These are phyloP conservation scores for Drosophila paranaensis DNA, from an alignment of 2,888 invertebrate genomes.

Conservation along the genomic window DNA sequence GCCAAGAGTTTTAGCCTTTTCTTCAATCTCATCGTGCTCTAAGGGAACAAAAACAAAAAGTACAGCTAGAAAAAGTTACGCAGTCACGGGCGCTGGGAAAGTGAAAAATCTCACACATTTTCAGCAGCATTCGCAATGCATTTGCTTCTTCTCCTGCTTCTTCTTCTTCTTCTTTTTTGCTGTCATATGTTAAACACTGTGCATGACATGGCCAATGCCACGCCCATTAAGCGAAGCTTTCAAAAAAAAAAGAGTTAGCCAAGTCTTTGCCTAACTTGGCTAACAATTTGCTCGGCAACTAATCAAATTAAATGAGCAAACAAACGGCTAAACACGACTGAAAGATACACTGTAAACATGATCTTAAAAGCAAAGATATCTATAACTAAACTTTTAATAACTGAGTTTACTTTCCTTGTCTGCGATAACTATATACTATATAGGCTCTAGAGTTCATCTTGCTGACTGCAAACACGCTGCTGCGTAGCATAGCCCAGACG, in stretches of 20 bases:
- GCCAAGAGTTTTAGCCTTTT: constrained; percentile 15
- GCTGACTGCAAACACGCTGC: not conserved
- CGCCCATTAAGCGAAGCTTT: constrained; percentile 18
- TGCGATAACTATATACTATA: not conserved
- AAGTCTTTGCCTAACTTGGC: constrained; percentile 22
- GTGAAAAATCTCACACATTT: constrained; percentile 58
- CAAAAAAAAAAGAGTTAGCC: not conserved
- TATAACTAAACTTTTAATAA: not conserved
- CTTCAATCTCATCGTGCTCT: constrained; percentile 32
- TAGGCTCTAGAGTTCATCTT: not conserved
- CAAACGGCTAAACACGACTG: not conserved
- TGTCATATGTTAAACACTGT: constrained; percentile 19
- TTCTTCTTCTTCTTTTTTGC: constrained; percentile 9
- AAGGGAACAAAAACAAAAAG: constrained; percentile 12
- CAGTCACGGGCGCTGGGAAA: constrained; percentile 54
- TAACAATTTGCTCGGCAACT: constrained; percentile 24
- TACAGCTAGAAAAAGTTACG: constrained; percentile 24
- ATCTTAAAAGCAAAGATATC: not conserved
- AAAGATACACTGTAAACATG: constrained; percentile 4
- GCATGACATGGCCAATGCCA: constrained; percentile 29
- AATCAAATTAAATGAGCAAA: constrained; percentile 35
- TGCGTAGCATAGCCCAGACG: not conserved
- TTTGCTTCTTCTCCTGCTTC: not conserved
- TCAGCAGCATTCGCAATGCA: constrained; percentile 38
- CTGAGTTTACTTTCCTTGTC: not conserved